Conservation (phyloP, 2,888 invertebrate species). For the Drosophila putrida region DNA sequence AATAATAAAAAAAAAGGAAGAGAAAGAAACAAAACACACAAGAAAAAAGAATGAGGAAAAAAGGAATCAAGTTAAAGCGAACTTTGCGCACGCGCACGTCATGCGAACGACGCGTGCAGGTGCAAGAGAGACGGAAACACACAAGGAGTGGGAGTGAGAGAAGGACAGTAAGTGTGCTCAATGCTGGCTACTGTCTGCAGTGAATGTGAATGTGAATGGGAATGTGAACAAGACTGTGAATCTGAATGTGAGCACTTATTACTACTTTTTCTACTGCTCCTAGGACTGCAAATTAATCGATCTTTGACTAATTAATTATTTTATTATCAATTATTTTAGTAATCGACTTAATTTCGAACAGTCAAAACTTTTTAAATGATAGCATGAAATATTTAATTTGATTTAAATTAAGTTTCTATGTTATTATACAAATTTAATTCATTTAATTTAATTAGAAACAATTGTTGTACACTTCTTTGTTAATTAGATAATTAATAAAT, state of each 20-base stretch:
- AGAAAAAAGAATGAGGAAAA: constrained; percentile 12
- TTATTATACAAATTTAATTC: too few species aligned
- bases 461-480: too few species aligned
- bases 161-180: constrained; percentile 5
- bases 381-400: too few species aligned
- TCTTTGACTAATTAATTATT: too few species aligned
- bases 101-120: constrained; percentile 59
- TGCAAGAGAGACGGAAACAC: constrained; percentile 16
- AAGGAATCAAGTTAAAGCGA: constrained; percentile 33
- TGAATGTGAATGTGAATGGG: not conserved
- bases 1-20: constrained; percentile 16
- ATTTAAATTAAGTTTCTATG: too few species aligned
- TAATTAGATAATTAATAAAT: too few species aligned
- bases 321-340: too few species aligned
- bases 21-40: constrained; percentile 3
- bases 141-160: not conserved
- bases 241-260: constrained; percentile 24
- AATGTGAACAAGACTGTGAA: not conserved
- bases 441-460: too few species aligned
- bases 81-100: constrained; percentile 73
- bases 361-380: too few species aligned
- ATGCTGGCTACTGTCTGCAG: constrained; percentile 32
- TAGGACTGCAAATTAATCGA: too few species aligned
- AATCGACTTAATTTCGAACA: too few species aligned
- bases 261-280: constrained; percentile 33